phyloP scores from a whole-genome alignment of 2,113 vertebrate species.

The Ptilonorhynchus violaceus region DNA sequence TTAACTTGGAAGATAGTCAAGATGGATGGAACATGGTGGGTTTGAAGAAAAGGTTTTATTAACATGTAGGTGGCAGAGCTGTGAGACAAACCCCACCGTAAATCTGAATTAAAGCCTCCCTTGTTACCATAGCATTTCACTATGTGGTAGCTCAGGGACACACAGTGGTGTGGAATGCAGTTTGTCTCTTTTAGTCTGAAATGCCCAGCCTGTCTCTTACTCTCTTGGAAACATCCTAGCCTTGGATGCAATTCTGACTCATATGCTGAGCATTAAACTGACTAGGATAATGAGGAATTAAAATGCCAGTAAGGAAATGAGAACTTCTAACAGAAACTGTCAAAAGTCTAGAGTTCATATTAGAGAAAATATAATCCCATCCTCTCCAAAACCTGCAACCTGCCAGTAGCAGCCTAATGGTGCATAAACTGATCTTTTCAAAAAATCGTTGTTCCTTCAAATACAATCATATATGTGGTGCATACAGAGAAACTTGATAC shows the following conservation, averaged over 20 bases:
- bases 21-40: background rate
- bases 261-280: slow-evolving; percentile 18
- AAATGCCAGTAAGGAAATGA: background rate
- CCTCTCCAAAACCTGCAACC: background rate
- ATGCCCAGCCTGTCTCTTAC: slow-evolving; percentile 81
- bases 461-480: background rate
- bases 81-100: background rate
- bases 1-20: background rate
- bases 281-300: background rate
- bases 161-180: slow-evolving; percentile 68
- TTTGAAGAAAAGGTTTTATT: background rate
- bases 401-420: background rate
- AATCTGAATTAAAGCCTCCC: slow-evolving; percentile 14
- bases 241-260: slow-evolving; percentile 79
- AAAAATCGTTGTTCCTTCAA: background rate
- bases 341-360: background rate
- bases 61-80: background rate
- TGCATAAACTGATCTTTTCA: background rate
- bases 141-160: background rate
- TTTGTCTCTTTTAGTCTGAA: slow-evolving; percentile 79
- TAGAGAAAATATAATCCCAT: background rate
- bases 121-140: background rate
- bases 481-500: background rate
- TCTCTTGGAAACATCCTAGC: slow-evolving; percentile 77
- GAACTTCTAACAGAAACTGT: background rate